Percentiles rank a stretch among this genome's conserved stretches.
Evolutionary conservation across 1,140 invertebrate species (phyloP).

Genomic region (Bombus sibiricus): DNA sequence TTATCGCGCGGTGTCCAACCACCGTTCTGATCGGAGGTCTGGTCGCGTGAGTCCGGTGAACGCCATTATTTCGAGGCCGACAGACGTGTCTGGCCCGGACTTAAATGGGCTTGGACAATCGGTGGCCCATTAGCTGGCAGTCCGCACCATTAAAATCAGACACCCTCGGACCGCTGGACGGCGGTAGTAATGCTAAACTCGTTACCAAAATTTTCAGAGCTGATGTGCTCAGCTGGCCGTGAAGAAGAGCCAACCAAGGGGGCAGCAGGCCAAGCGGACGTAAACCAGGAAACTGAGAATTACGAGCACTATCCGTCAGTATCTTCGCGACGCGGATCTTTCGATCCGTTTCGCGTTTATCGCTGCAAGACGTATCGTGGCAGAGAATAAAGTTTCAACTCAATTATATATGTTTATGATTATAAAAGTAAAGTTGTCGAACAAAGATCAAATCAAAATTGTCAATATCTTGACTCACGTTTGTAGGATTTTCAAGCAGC

Average conservation of each 20-base stretch:
- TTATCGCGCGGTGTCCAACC: conserved; percentile 47
- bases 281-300: conserved; percentile 1
- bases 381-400: no score
- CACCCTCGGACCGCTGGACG: conserved; percentile 68
- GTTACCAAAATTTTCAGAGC: conserved; percentile 74
- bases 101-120: conserved; percentile 74
- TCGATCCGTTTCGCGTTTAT: background rate
- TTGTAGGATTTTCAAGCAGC: no score
- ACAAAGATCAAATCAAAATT: no score
- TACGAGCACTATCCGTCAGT: background rate
- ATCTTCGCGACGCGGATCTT: no score
- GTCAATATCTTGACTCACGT: no score
- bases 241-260: conserved; percentile 62
- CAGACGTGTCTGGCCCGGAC: conserved; percentile 64
- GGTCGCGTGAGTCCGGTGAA: conserved; percentile 44
- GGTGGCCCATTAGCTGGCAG: conserved; percentile 73
- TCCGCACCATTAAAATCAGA: conserved; percentile 78
- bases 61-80: conserved; percentile 66
- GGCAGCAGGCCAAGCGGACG: conserved; percentile 29
- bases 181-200: conserved; percentile 70
- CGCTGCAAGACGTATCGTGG: no score
- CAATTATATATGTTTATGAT: no score
- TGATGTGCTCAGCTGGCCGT: conserved; percentile 68
- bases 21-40: conserved; percentile 32
- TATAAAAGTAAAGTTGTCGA: no score